Evolutionary conservation across 2,888 invertebrate genomes (phyloP).

Genomic region (Amphipoea oculea): DNA sequence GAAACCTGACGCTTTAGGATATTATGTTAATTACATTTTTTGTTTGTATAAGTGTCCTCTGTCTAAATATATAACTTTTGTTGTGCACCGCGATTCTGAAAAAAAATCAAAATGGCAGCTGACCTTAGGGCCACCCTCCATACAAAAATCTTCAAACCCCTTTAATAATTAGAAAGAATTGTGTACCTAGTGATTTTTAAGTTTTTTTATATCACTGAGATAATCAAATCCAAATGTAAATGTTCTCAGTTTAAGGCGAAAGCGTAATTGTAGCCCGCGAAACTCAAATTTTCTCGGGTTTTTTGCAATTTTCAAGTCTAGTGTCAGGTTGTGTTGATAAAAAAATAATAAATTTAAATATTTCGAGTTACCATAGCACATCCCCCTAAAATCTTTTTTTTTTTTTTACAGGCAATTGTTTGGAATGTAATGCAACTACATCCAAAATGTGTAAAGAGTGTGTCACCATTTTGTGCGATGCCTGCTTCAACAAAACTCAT

Average conservation of each 20-base stretch:
- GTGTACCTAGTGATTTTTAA: not conserved
- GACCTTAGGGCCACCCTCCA: no score
- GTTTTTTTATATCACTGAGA: not conserved
- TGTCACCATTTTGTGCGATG: slow-evolving; percentile 79
- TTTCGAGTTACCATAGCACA: not conserved
- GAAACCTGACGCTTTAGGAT: no score
- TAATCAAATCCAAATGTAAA: not conserved
- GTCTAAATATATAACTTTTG: no score
- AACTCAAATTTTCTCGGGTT: not conserved
- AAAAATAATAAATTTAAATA: not conserved
- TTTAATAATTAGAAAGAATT: not conserved
- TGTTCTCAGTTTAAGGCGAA: not conserved
- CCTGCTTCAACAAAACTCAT: slow-evolving; percentile 85
- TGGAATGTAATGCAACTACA: slow-evolving; percentile 80
- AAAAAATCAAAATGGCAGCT: no score
- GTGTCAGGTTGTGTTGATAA: not conserved
- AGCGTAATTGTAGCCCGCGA: not conserved
- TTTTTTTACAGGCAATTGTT: slow-evolving; percentile 77
- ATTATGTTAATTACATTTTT: no score
- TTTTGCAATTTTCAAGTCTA: not conserved
- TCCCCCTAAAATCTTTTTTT: not conserved
- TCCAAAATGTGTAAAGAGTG: slow-evolving; percentile 85
- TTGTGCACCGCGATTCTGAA: no score
- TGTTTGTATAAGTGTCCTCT: no score
- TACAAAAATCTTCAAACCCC: no score